Conservation (phyloP, 2,888 invertebrate species). For the Cheilosia soror region DNA sequence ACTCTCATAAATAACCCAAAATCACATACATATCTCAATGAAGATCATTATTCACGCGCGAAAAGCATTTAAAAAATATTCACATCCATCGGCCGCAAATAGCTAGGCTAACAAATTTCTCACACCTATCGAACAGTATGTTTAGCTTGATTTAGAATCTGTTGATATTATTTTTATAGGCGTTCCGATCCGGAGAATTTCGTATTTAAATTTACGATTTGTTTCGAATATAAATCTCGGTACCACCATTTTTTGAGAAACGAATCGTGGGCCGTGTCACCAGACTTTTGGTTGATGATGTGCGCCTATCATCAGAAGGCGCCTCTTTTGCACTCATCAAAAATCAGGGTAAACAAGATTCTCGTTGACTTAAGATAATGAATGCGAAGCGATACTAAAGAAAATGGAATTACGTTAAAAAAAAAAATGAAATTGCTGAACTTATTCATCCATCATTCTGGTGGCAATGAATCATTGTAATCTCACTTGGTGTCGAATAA, state of each 20-base stretch:
- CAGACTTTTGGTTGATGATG: background rate
- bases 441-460: constrained; percentile 51
- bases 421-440: background rate
- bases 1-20: constrained; percentile 3
- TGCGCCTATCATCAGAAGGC: background rate
- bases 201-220: constrained; percentile 11
- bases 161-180: constrained; percentile 2
- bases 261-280: background rate
- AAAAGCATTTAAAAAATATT: background rate
- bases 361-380: constrained; percentile 1
- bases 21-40: background rate
- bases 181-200: background rate
- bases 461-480: constrained; percentile 68
- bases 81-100: background rate
- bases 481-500: constrained; percentile 55
- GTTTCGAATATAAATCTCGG: constrained; percentile 1
- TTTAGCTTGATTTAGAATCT: constrained; percentile 3
- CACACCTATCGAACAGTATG: background rate
- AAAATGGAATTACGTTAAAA: background rate
- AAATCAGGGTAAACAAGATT: background rate
- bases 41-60: background rate
- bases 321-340: background rate
- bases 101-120: background rate
- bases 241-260: background rate
- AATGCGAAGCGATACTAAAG: background rate